A percentile compares a stretch with the other conserved stretches of the same genome.
phyloP scores from a whole-genome alignment of 2,888 invertebrate genomes.

The Galeopsomyia nigrocyanea region DNA sequence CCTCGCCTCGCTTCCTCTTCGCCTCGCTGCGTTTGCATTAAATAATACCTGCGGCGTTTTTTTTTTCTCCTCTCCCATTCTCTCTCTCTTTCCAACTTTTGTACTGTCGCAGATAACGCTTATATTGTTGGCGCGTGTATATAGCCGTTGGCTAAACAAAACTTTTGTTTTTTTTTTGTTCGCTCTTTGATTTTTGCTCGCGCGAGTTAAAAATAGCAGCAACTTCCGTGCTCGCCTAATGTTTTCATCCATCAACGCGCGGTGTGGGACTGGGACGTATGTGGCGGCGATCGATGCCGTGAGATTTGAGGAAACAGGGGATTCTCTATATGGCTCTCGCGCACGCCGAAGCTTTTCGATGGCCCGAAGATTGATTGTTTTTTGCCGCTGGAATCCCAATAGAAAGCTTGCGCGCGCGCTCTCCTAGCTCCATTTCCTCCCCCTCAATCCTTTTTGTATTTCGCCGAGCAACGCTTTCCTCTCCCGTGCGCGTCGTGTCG shows the following conservation, averaged over 20 bases:
- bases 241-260: conserved; percentile 38
- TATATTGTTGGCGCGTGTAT: no score
- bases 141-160: no score
- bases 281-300: conserved; percentile 26
- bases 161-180: not conserved
- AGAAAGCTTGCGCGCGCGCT: not conserved
- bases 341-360: conserved; percentile 13
- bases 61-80: not conserved
- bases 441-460: no score
- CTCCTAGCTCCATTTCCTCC: no score
- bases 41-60: not conserved
- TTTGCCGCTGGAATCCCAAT: conserved; percentile 27
- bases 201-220: conserved; percentile 10
- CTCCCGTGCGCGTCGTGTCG: no score
- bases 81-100: no score
- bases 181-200: not conserved
- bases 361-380: conserved; percentile 37
- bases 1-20: not conserved
- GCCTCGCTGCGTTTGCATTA: not conserved
- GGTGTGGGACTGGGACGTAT: no score
- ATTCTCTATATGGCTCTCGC: no score
- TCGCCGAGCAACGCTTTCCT: no score
- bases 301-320: conserved; percentile 32
- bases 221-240: conserved; percentile 10
- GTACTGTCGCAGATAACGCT: no score